Base-by-base conservation (phyloP, 2,113 vertebrate species). In the Varanus komodoensis region DNA sequence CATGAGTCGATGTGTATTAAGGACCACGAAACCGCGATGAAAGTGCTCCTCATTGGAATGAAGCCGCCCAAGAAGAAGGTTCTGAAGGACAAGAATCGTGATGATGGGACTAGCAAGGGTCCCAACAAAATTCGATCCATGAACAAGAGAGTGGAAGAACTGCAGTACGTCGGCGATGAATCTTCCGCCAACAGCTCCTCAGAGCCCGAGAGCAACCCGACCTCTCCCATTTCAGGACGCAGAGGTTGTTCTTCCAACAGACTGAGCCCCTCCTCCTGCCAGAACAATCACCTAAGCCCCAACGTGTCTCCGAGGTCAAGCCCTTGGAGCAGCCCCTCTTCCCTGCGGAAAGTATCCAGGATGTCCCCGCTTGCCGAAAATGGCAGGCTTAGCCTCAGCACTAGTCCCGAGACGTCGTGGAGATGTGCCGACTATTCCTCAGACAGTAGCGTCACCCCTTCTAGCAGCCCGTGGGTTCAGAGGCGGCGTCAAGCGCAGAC, bases 41-140 rank as follows among this genome's bases (percentile, higher is more conserved):
- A 98, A 89, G 98, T 99, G 50, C 95, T 99, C 68, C 97, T 99
- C 88, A 99, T 99, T 50, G 99, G 98, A 21, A 98, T 96, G 93
- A 99, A 99, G 93, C 98, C 98, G 0, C 98, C 99, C 3, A 99
- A 99, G 95, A 99, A 99, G 96, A 99, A 99, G 87, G 97, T 98
- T 0, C 92, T 95, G 21, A 99, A 98, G 95, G 99, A 99, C 4
- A 97, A 97, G 67, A 97, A 92, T 23, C 95, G 93, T 0, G 98
- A 98, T 0, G 98, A 98, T 27, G 98, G 97, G 3, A 96, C 96
- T 27, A 73, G 96, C 48, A 94, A 90, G 5, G 91, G 91, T 64
- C n/a, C 88, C 54, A 97, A 97, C 86, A 98, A 98, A 80, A 98
- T 92, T 84, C 98, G 96, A 69, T 99, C 99, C 1, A 97, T 98